Evolutionary conservation across 2,797 vertebrate species (phyloP).

Genomic region (Propithecus perrieri): DNA sequence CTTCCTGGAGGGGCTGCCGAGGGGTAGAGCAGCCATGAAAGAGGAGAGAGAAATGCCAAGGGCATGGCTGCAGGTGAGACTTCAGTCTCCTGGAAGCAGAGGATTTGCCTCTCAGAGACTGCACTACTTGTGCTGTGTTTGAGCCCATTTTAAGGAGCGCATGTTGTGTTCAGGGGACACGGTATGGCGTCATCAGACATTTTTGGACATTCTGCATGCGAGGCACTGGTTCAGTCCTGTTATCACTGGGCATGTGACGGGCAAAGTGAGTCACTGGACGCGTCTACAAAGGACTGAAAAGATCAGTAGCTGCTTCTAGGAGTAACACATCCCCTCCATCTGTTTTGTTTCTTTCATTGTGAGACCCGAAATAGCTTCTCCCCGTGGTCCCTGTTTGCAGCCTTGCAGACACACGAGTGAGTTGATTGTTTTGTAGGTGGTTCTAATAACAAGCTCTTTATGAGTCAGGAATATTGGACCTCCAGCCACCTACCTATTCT

Average conservation of each 20-base stretch:
- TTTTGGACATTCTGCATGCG: neutral
- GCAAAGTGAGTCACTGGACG: neutral
- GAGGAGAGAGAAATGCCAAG: neutral
- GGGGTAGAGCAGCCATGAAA: neutral
- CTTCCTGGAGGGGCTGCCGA: neutral
- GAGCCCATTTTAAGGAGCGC: neutral
- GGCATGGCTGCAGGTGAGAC: neutral
- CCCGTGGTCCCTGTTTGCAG: neutral
- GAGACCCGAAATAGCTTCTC: neutral
- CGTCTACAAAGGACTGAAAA: neutral
- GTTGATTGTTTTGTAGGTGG: neutral
- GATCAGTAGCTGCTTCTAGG: neutral
- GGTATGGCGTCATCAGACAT: neutral
- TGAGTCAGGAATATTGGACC: neutral
- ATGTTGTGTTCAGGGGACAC: neutral
- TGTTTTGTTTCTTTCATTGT: neutral
- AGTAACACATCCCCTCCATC: neutral
- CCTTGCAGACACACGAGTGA: neutral
- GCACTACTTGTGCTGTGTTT: neutral
- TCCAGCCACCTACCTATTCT: neutral
- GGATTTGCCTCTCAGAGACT: neutral
- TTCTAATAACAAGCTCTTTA: conserved; percentile 13
- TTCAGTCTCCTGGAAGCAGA: neutral
- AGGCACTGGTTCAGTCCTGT: neutral
- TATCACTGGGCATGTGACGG: neutral